phyloP scores from a whole-genome alignment of 2,888 invertebrate species.

The Aromia moschata region DNA sequence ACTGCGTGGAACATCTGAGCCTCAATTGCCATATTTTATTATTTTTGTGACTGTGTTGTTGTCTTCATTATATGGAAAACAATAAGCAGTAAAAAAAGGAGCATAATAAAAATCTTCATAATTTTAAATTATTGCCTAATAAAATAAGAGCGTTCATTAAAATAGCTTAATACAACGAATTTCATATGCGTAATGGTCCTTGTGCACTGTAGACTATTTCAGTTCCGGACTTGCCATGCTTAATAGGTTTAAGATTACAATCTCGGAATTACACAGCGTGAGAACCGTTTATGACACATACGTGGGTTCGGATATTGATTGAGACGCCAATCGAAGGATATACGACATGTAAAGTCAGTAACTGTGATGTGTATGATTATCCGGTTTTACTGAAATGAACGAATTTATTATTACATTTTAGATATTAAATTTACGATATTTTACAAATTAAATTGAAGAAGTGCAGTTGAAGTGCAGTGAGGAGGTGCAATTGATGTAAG shows the following conservation, averaged over 20 bases:
- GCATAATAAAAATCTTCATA: background rate
- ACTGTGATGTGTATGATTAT: background rate
- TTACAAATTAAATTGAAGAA: no score
- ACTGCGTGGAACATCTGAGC: no score
- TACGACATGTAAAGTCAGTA: background rate
- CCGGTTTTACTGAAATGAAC: no score
- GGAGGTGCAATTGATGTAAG: no score
- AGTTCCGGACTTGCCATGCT: conserved; percentile 30
- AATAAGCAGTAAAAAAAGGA: background rate
- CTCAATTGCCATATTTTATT: no score
- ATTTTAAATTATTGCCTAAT: background rate
- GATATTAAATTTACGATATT: no score
- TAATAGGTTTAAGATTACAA: conserved; percentile 29
- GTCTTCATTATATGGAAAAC: conserved; percentile 1
- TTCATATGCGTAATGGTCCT: conserved; percentile 5
- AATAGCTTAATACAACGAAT: conserved; percentile 7
- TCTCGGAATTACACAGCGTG: conserved; percentile 31
- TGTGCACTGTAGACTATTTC: conserved; percentile 18
- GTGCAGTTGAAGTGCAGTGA: no score
- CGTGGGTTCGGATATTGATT: conserved; percentile 18
- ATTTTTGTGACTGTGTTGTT: no score
- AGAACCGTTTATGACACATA: conserved; percentile 28
- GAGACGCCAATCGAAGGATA: background rate
- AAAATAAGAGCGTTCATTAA: background rate
- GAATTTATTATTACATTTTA: no score